Conservation (phyloP, 2,113 vertebrate species). For the Meriones unguiculatus region DNA sequence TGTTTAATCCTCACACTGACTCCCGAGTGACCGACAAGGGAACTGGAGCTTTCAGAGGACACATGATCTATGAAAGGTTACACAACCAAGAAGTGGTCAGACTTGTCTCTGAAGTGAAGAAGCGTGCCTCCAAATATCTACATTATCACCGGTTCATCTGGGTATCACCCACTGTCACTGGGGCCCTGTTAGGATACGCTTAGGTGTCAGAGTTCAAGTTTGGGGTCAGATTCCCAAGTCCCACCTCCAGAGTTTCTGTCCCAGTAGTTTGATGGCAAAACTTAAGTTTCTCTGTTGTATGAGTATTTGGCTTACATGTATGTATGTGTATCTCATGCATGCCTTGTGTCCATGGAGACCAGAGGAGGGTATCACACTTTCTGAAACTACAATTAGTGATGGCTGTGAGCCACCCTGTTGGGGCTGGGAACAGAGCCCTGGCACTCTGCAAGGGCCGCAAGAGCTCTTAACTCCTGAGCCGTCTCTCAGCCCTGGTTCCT, state of each 20-base stretch:
- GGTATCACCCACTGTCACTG: background rate
- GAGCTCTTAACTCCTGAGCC: background rate
- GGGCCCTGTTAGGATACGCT: background rate
- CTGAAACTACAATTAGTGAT: background rate
- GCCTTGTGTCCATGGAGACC: background rate
- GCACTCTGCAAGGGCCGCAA: background rate
- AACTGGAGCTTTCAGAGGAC: background rate
- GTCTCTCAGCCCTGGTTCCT: background rate
- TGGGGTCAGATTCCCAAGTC: background rate
- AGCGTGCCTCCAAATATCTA: background rate
- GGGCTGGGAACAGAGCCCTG: background rate
- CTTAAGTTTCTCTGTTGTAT: background rate
- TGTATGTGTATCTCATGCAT: too few relatives aligned
- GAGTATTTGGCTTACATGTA: background rate
- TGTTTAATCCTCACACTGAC: background rate
- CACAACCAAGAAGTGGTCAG: background rate
- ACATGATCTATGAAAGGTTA: background rate
- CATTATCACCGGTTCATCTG: background rate
- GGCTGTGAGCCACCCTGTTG: background rate
- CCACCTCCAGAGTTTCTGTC: background rate
- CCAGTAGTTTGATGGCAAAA: background rate
- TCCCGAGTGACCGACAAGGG: background rate
- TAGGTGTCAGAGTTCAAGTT: background rate
- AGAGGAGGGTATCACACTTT: background rate
- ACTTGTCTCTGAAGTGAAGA: background rate